Conservation (phyloP, 2,113 vertebrate species). For the Triplophysa dalaica region DNA sequence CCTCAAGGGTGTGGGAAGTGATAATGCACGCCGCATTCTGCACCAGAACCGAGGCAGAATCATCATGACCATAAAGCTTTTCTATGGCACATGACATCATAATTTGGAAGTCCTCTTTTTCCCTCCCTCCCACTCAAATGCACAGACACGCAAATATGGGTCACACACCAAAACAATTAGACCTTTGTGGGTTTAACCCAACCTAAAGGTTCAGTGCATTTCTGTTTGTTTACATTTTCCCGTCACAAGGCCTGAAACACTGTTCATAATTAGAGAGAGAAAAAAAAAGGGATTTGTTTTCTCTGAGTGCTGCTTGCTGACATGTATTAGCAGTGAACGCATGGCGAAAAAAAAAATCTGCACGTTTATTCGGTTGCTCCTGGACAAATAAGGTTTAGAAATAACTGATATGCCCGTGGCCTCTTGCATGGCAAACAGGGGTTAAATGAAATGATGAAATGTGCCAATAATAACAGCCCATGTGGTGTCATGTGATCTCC, state of each 20-base stretch:
- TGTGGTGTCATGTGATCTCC: constrained; percentile 27
- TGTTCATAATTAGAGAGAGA: constrained; percentile 52
- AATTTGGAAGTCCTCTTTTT: constrained; percentile 68
- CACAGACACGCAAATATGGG: constrained; percentile 67
- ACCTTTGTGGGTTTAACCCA: constrained; percentile 62
- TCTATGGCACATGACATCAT: constrained; percentile 61
- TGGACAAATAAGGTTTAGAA: neutral
- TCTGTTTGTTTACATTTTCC: constrained; percentile 62
- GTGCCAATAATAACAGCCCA: constrained; percentile 26
- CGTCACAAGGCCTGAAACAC: constrained; percentile 52
- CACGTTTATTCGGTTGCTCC: neutral
- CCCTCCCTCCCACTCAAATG: constrained; percentile 56
- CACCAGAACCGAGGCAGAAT: neutral
- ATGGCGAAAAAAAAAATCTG: neutral
- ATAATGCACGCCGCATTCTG: constrained; percentile 66
- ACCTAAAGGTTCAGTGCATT: constrained; percentile 59
- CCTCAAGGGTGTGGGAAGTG: constrained; percentile 55
- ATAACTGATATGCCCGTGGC: neutral
- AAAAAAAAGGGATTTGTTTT: constrained; percentile 50
- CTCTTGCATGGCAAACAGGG: neutral
- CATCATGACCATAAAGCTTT: constrained; percentile 63
- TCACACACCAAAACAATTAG: constrained; percentile 76
- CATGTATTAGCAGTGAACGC: neutral
- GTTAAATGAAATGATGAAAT: constrained; percentile 29
- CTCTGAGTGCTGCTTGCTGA: neutral